phyloP scores from a whole-genome alignment of 1,140 invertebrate species.

The Rhynchophorus ferrugineus region DNA sequence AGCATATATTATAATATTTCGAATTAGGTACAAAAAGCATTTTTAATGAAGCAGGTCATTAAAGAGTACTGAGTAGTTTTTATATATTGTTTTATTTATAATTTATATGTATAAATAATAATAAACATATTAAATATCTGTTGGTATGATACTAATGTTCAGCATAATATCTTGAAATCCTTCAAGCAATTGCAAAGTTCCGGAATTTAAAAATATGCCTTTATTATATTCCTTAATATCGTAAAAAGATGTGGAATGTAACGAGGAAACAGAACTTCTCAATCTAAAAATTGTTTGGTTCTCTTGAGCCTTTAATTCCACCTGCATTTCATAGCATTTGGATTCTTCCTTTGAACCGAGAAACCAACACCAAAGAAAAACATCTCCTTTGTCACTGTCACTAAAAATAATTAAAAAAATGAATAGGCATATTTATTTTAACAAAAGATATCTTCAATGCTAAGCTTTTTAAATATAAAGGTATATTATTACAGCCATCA shows the following conservation, averaged over 20 bases:
- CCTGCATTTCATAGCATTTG: conserved; percentile 27
- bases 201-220: conserved; percentile 26
- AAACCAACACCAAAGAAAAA: conserved; percentile 30
- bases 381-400: conserved; percentile 7
- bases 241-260: conserved; percentile 21
- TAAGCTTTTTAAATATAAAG: no score
- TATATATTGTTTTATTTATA: neutral
- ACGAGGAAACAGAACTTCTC: conserved; percentile 26
- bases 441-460: no score
- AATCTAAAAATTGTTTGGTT: conserved; percentile 23
- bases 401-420: conserved; percentile 26
- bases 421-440: no score
- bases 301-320: conserved; percentile 23
- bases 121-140: neutral
- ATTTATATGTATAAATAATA: neutral
- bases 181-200: conserved; percentile 18
- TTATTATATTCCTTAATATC: conserved; percentile 28
- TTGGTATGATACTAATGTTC: conserved; percentile 13
- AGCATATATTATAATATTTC: no score
- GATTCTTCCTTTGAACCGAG: conserved; percentile 17
- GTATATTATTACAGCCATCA: no score
- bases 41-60: no score
- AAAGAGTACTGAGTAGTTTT: no score
- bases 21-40: no score
- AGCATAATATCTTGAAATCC: conserved; percentile 8